These are phyloP conservation scores for Anticlea derivata DNA, from an alignment of 2,888 invertebrate genomes.

Conservation along the genomic window DNA sequence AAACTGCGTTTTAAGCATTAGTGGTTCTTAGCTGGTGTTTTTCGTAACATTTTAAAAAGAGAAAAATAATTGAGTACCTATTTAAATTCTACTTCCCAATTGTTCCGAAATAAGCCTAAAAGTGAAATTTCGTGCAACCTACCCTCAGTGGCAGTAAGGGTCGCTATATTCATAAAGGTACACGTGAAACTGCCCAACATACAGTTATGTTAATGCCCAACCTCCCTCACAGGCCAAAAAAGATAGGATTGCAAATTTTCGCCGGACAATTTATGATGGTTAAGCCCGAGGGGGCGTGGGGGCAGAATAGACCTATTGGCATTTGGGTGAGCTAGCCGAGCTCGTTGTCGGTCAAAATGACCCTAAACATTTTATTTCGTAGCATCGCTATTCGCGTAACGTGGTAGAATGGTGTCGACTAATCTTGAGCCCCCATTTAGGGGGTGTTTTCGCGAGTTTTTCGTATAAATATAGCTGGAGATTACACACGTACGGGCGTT, in stretches of 20 bases:
- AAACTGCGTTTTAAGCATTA: constrained; percentile 53
- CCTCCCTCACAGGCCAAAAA: constrained; percentile 73
- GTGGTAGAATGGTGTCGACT: constrained; percentile 70
- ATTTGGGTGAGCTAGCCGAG: constrained; percentile 73
- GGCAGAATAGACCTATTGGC: constrained; percentile 79
- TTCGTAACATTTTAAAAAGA: no score
- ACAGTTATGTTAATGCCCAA: constrained; percentile 78
- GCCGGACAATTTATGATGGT: constrained; percentile 81
- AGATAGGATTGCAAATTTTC: constrained; percentile 84
- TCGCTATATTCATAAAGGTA: constrained; percentile 67
- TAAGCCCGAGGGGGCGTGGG: constrained; percentile 67
- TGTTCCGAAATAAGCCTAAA: constrained; percentile 33
- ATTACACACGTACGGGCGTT: constrained; percentile 56
- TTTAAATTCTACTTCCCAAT: neutral
- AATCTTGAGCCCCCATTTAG: constrained; percentile 77
- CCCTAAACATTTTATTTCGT: constrained; percentile 83
- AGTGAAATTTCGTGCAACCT: constrained; percentile 45
- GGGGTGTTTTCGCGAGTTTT: constrained; percentile 72
- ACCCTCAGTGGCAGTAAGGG: constrained; percentile 37
- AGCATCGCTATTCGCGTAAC: constrained; percentile 75
- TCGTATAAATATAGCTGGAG: constrained; percentile 66
- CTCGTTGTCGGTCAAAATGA: constrained; percentile 78
- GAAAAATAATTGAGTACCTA: neutral
- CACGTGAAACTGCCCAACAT: constrained; percentile 70
- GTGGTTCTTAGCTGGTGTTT: no score